Base-by-base conservation (phyloP, 2,797 vertebrate species). In the Fistularia tabacaria region DNA sequence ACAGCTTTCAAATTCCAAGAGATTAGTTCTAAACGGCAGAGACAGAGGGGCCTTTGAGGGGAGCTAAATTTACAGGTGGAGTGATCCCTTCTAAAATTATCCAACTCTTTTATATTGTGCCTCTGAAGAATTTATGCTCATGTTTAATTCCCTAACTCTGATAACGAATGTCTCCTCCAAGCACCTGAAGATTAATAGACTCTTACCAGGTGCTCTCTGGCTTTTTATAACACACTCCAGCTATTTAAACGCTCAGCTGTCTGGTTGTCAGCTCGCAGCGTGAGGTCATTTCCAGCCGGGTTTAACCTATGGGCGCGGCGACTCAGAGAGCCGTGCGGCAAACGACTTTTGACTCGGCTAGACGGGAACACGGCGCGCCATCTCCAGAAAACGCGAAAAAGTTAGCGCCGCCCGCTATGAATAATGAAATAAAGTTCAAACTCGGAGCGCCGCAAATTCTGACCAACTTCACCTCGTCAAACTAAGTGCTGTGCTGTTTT, bases 61-160 rank as follows among this genome's bases (percentile, higher is more conserved):
- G 76, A 86, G 88, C 87, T 89, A 88, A 89, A 91, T 89, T 90
- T 92, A 90, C 89, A 91, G 86, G 88, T 91, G 88, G 89, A 92
- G 85, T 89, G 87, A 90, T 92, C 87, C 87, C 80, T 89, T 91
- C 90, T 92, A 92, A 92, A 92, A 92, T 92, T 92, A 92, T 90
- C 90, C 87, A 79, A 85, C 88, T 91, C 88, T 90, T 91, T 90
- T 90, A 91, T 91, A 89, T 89, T 80, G 85, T 48, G 70, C 75
- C 82, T 84, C 85, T 89, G 84, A 90, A 89, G 88, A 89, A 90
- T 91, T 90, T 82, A 89, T 88, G 85, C 88, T 91, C 90, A 92
- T 92, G 88, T 91, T 92, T 92, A 91, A 92, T 92, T 91, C 90
- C 85, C 74, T 59, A 87, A 83, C 85, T 84, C 84, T 86, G 85